Evolutionary conservation across 2,113 vertebrate genomes (phyloP), one percentile per base, ranked within the genome.

Genomic region (Sebastes fasciatus): DNA sequence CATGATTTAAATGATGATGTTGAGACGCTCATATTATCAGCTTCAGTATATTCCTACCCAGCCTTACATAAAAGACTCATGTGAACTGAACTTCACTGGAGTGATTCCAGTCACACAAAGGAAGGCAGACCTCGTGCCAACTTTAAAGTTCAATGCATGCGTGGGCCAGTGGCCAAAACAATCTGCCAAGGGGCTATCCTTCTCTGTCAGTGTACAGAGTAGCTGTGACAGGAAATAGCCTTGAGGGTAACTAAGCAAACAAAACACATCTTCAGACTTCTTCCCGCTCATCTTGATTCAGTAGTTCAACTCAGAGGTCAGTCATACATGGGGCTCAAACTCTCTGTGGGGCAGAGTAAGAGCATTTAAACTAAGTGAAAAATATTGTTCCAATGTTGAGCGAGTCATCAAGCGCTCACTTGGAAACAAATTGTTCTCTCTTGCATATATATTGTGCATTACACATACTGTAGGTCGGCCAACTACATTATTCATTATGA

Each of bases 131-230:
- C 73, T 73, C 11, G n/a, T 79, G 80, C 75, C 76, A 81, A 63
- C 83, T 90, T 87, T 45, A 70, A 83, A 88, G 86, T 86, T 84
- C 68, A 77, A 63, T 80, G 72, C 80, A 77, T 57, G 73, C 43
- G 81, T 43, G 70, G 90, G 87, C 86, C 70, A 40, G 42, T 45
- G 88, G 88, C 88, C 92, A 92, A 88, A 89, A 66, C 86, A 81
- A 86, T 85, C 71, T 80, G 66, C 82, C 70, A 43, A 51, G 81
- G 69, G 85, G 54, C 57, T 8, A 85, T 90, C 82, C 73, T 78
- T 92, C 89, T 86, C 82, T 73, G 87, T 89, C 90, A 79, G 73
- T 14, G 68, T 67, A 52, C 70, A 65, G 69, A 77, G 79, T n/a
- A 21, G 69, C 77, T 83, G 79, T 88, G 88, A 91, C 92, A 85